These are phyloP conservation scores for Novumbra hubbsi DNA, from an alignment of 2,797 vertebrate genomes.

Conservation along the genomic window DNA sequence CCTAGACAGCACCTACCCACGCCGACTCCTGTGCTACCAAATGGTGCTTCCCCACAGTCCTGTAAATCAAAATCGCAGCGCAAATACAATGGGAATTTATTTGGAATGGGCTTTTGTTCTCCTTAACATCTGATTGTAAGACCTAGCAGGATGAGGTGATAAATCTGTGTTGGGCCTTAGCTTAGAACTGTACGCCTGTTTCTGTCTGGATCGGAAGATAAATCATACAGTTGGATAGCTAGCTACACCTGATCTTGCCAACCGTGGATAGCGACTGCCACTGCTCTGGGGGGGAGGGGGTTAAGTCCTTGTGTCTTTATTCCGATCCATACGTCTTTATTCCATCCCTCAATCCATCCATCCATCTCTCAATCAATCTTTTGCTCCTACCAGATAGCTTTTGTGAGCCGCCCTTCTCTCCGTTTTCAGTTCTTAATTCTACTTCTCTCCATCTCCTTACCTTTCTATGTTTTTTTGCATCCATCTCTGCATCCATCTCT, in stretches of 20 bases:
- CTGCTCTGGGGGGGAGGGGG: background rate
- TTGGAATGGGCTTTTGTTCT: conserved; percentile 99
- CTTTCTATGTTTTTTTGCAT: too few species aligned
- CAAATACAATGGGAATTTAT: conserved; percentile 99
- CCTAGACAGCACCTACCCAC: conserved; percentile 94
- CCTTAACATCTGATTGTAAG: conserved; percentile 97
- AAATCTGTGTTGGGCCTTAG: conserved; percentile 74
- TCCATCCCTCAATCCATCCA: background rate
- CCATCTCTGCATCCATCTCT: background rate
- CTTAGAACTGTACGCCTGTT: conserved; percentile 53
- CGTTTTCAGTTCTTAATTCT: too few species aligned
- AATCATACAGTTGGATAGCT: conserved; percentile 40
- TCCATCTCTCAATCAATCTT: background rate
- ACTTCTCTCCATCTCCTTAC: too few species aligned
- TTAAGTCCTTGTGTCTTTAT: background rate
- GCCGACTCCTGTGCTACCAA: conserved; percentile 93
- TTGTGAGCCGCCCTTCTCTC: too few species aligned
- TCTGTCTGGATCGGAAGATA: conserved; percentile 54
- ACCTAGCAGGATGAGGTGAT: conserved; percentile 87
- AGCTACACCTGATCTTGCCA: conserved; percentile 41
- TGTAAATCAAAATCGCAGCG: conserved; percentile 98
- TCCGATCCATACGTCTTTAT: background rate
- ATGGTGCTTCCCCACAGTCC: conserved; percentile 98
- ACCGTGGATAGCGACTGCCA: background rate
- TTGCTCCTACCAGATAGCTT: background rate